Evolutionary conservation across 2,797 vertebrate species (phyloP), one percentile per base, ranked within the genome.

Genomic region (Apogon hyalosoma): DNA sequence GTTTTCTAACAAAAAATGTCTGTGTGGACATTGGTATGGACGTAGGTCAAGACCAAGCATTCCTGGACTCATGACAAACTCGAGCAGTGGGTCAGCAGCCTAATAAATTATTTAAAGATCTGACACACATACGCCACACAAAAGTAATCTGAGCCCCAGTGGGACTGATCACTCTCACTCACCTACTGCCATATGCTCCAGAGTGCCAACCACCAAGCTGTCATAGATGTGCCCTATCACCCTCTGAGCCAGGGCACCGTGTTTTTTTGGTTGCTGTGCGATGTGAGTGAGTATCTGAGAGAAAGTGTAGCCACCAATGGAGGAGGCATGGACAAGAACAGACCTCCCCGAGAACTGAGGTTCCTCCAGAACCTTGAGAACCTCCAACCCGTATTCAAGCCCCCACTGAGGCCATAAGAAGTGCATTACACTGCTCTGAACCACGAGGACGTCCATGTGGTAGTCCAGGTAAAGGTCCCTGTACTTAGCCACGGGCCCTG

Each of bases 251-350:
- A 89, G 47, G 15, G 18, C 24, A 0, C 33, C 60, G 6, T 92
- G 71, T 16, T 69, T 66, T 11, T 70, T 54, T 0, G 36, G 38
- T 11, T 89, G 74, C 6, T 19, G 61, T 39, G 60, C 53, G 0
- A 84, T 21, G 52, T 92, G 90, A 43, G 77, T 53, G n/a, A 93
- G 90, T 11, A 90, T 56, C 73, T 94, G 93, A 19, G 72, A 74
- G 48, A 94, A 94, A 1, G 90, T 94, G 77, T 88, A 95, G 59
- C 90, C 92, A 0, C 93, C 92, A 0, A 94, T 92, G 12, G 94
- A 95, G 48, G 91, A 77, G 40, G 90, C 82, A 0, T 94, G 93
- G 19, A 94, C 86, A 73, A 95, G 53, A 41, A 95, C 43, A 0
- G 79, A 67, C 46, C 86, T 75, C 18, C 40, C 13, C 1, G 80